Evolutionary conservation across 1,140 invertebrate genomes (phyloP), one percentile per base, ranked within the genome.

Genomic region (Whitmania pigra): DNA sequence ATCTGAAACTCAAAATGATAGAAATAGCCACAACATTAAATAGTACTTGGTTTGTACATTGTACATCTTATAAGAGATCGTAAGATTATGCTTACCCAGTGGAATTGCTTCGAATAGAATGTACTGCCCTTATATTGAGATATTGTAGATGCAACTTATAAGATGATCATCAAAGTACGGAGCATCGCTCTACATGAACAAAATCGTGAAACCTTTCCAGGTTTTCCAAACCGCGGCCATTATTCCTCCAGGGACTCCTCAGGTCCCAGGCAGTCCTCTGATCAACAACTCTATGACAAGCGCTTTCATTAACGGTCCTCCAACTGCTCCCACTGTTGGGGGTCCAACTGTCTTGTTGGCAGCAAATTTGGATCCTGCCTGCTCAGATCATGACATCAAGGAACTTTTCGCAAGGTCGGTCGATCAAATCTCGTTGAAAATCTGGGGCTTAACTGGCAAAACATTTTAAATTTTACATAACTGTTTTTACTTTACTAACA

Each of bases 311-410:
- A 25, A 22, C 22, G 18, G 57, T n/a, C 7, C 22, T n/a, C 22
- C 22, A 15, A 31, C 22, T 25, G 57, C 22, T 31, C 22, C 22
- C 11, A 11, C 22, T 20, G 20, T 22, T 22, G 22, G 57, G 22
- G 57, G 57, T 31, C 57, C 57, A 25, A 63, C 57, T 25, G 57
- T 63, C 15, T 31, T 63, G 22, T 22, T 63, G 57, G 57, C 57
- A 22, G 57, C 57, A 13, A 63, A 63, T 17, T 20, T 63, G 22
- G 57, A 31, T 22, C 11, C 57, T 63, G 20, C 57, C 57, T 63
- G 57, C 57, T 31, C 22, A 22, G 57, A 63, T 18, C 57, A 63
- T 31, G 57, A 63, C 22, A 25, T 63, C 22, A 63, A 63, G 57
- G 57, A 63, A 63, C 22, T 63, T 13, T 63, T 63, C 22, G 29